Conservation (phyloP, 2,888 invertebrate genomes). For the Adelognathus sp. region DNA sequence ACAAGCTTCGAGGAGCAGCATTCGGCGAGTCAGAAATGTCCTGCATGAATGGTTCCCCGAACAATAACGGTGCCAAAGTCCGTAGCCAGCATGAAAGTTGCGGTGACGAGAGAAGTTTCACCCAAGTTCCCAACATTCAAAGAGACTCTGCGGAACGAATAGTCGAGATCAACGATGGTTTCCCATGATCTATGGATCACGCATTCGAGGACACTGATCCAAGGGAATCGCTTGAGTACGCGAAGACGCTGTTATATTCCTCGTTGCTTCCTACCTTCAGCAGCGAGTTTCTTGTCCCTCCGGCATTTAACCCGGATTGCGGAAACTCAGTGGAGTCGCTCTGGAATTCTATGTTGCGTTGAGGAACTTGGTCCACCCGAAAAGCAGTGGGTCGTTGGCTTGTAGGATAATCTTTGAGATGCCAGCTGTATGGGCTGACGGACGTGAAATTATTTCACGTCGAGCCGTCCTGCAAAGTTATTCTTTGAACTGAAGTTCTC, state of each 20-base stretch:
- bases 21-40: not conserved
- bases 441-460: not conserved
- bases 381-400: constrained; percentile 21
- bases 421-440: not conserved
- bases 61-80: not conserved
- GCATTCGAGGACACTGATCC: constrained; percentile 13
- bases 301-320: constrained; percentile 56
- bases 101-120: constrained; percentile 18
- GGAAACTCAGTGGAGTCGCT: constrained; percentile 51
- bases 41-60: not conserved
- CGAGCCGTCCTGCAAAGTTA: not conserved
- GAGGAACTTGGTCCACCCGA: constrained; percentile 12
- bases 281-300: constrained; percentile 27
- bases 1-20: not conserved
- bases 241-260: not conserved
- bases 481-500: not conserved
- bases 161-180: constrained; percentile 25
- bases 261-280: not conserved
- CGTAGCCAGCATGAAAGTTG: not conserved
- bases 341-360: constrained; percentile 39
- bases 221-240: constrained; percentile 7
- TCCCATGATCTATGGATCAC: constrained; percentile 30
- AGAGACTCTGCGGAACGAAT: constrained; percentile 3
- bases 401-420: constrained; percentile 38
- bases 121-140: constrained; percentile 6